Evolutionary conservation across 1,140 invertebrate genomes (phyloP).

Genomic region (Chironomus tepperi): DNA sequence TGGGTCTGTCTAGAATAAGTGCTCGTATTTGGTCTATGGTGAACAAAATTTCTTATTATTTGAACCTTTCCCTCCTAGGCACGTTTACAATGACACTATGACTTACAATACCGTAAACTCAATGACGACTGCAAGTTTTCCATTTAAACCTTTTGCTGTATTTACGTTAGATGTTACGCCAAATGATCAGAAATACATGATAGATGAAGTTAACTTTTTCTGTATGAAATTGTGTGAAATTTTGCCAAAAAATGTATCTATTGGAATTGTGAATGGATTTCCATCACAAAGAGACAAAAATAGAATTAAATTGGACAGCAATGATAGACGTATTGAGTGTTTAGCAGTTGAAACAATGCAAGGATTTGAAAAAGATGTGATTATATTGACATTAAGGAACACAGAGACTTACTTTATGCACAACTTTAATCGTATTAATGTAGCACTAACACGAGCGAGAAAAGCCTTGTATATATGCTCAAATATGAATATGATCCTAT

Average conservation of each 20-base stretch:
- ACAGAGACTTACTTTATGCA: background rate
- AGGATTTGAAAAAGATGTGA: background rate
- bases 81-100: too few species aligned
- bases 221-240: background rate
- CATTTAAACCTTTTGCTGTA: too few species aligned
- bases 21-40: too few species aligned
- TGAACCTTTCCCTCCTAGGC: too few species aligned
- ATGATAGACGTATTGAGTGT: background rate
- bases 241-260: background rate
- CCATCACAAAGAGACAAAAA: background rate
- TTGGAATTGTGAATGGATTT: background rate
- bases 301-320: background rate
- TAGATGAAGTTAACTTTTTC: too few species aligned
- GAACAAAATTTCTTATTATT: too few species aligned
- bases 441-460: background rate
- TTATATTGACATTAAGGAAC: background rate
- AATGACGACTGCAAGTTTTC: too few species aligned
- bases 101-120: too few species aligned
- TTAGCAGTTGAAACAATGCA: background rate
- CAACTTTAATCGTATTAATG: background rate
- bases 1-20: too few species aligned
- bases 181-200: too few species aligned
- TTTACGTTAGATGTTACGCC: too few species aligned
- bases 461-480: background rate
- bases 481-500: background rate